Base-by-base conservation (phyloP, 1,140 invertebrate genomes). In the Onthophagus taurus region DNA sequence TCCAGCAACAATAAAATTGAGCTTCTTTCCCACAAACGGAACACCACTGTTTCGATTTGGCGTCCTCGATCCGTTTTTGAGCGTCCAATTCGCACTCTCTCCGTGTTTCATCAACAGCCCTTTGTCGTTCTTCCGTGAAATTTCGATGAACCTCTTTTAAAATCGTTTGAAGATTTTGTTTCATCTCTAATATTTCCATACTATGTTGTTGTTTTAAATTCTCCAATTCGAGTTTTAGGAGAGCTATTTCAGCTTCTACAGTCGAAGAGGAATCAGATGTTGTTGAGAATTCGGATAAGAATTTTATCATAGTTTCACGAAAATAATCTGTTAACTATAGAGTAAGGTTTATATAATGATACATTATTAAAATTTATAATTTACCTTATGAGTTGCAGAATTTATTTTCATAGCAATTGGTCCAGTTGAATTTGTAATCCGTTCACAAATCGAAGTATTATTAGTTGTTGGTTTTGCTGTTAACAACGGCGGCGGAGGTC, bases 1-100 rank as follows among this genome's bases (percentile, higher is more conserved):
- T 94, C 89, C 89, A 94, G 57, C 90, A 94, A 58, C 90, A 94
- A 66, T 90, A 92, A 60, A 89, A 89, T 48, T 87, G 76, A 1
- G 89, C 86, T 66, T 92, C 88, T 49, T 85, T 81, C 31, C 75
- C 76, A 67, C 90, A 95, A 54, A 78, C 75, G 0, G 85, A 80
- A 64, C 90, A 94, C 90, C 90, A 90, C 58, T 88, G 84, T 61
- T 87, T 88, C 23, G 72, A 75, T 65, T 90, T 90, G 0, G 80
- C 75, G 49, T 86, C 83, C 36, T 80, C 77, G 1, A 89, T 69
- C n/a, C 74, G 73, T 24, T 74, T 72, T 45, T 76, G 58, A 34
- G 76, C 73, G 37, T 87, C 81, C 4, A 70, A 57, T 43, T 83
- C 76, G 16, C 71, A 71, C 47, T 76, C 71, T 16, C 71, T 68